Base-by-base conservation (phyloP, 2,888 invertebrate species). In the Erpobdella octoculata region DNA sequence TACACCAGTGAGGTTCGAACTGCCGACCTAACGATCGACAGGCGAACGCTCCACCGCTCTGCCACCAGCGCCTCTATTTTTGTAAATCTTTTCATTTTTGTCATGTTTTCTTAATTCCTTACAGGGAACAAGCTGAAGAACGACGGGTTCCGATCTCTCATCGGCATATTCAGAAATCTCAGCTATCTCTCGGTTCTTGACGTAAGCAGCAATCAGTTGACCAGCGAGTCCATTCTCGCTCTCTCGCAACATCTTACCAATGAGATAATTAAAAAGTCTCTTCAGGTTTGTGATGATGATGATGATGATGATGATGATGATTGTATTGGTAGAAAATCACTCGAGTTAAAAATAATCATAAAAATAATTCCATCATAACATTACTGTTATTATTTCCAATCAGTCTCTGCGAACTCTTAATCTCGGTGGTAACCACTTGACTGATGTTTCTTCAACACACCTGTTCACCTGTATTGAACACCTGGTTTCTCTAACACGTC, bases 41-140 rank as follows among this genome's bases (percentile, higher is more conserved):
- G n/a, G n/a, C n/a, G n/a, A n/a, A n/a, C n/a, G n/a, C n/a, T n/a
- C n/a, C n/a, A n/a, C n/a, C n/a, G n/a, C n/a, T n/a, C n/a, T n/a
- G n/a, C n/a, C n/a, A n/a, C n/a, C n/a, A n/a, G n/a, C n/a, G n/a
- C n/a, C n/a, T n/a, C n/a, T n/a, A n/a, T n/a, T n/a, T 62, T 12
- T 21, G 2, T 61, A 18, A 9, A 28, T 33, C 12, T n/a, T 1
- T 31, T 4, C 61, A 31, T 15, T 31, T 1, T 4, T 35, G 6
- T 6, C 33, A 62, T 31, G 31, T 62, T 62, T 62, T 1, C 31
- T 33, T 35, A 28, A 9, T 35, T 33, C 5, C 5, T 33, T 9
- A 36, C 65, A 65, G 65, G 65, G 18, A 67, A 67, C 46, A 41
- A 67, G 46, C 33, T 67, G 67, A 69, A 37, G 25, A 48, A 69